Evolutionary conservation across 2,797 vertebrate species (phyloP), one percentile per base, ranked within the genome.

Genomic region (Arremon aurantiirostris): DNA sequence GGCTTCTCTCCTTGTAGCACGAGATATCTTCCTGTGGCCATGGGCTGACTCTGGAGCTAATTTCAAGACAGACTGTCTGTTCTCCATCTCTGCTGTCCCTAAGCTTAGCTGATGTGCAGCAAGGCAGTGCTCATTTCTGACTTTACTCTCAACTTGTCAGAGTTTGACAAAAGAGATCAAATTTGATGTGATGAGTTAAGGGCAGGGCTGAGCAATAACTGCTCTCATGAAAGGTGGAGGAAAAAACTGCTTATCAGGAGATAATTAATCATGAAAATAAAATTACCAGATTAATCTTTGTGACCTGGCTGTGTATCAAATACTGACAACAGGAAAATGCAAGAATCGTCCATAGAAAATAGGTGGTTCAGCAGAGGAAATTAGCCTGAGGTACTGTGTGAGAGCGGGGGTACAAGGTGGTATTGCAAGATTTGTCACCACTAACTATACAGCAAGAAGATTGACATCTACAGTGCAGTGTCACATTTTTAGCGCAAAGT

Each of bases 211-310:
- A 47, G 27, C 49, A 57, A 16, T 77, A 77, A 30, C 15, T 41
- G 16, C 14, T 44, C 9, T 64, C 22, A 4, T 1, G 9, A 71
- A 87, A 82, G 41, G 20, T 23, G 16, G 9, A 41, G 71, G 28
- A n/a, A 11, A 49, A 49, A 84, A 72, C 56, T 92, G 47, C 52
- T 86, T 70, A 66, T 82, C 34, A 21, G 80, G 39, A 90, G 12
- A 59, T 76, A 89, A 87, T 87, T 92, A 87, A 89, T 95, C 30
- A 70, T 73, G 37, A 70, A 93, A 90, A 93, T 90, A 57, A 82
- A 92, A 70, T 60, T 2, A 86, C 77, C 26, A 27, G 37, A 66
- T 90, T 66, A 84, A 79, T 76, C 75, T 71, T 76, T 89, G 60
- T 63, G n/a, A 27, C n/a, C 27, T 85, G 80, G 18, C 50, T 68